Base-by-base conservation (phyloP, 2,113 vertebrate genomes). In the Oostethus manadensis region DNA sequence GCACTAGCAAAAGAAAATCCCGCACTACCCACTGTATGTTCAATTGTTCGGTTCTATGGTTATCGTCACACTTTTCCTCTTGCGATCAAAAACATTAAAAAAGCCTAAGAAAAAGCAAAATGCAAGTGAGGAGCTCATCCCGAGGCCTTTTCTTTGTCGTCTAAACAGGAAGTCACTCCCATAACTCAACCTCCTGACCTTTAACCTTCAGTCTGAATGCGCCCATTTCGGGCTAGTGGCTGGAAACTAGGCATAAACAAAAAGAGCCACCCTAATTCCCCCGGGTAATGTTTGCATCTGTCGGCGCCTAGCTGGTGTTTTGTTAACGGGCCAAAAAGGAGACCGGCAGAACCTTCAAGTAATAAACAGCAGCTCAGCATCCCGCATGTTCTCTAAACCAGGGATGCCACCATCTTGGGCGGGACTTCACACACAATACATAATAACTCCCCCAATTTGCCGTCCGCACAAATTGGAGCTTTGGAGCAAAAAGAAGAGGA, bases 391-490 rank as follows among this genome's bases (percentile, higher is more conserved):
- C 43, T 50, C 16, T 55, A 22, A 53, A 54, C 1, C 4, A 20
- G 63, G 64, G 59, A 69, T 59, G 57, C 40, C 57, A 23, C 51
- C n/a, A 16, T 45, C 62, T 38, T 76, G 77, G 60, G n/a, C n/a
- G n/a, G n/a, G n/a, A n/a, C n/a, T n/a, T n/a, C n/a, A n/a, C n/a
- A n/a, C n/a, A n/a, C n/a, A n/a, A n/a, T n/a, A n/a, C n/a, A n/a
- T n/a, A n/a, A n/a, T n/a, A n/a, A n/a, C n/a, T n/a, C n/a, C n/a
- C n/a, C n/a, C n/a, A n/a, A n/a, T n/a, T n/a, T n/a, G n/a, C n/a
- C n/a, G n/a, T n/a, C n/a, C 43, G 57, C 14, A 69, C 68, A 78
- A 83, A 74, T 63, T 51, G 29, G 13, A 76, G 63, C 72, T 78
- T 81, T 87, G 46, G 50, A 70, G 44, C n/a, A 23, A 48, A 23